Evolutionary conservation across 2,888 invertebrate genomes (phyloP).

Genomic region (Hoplodrina ambigua): DNA sequence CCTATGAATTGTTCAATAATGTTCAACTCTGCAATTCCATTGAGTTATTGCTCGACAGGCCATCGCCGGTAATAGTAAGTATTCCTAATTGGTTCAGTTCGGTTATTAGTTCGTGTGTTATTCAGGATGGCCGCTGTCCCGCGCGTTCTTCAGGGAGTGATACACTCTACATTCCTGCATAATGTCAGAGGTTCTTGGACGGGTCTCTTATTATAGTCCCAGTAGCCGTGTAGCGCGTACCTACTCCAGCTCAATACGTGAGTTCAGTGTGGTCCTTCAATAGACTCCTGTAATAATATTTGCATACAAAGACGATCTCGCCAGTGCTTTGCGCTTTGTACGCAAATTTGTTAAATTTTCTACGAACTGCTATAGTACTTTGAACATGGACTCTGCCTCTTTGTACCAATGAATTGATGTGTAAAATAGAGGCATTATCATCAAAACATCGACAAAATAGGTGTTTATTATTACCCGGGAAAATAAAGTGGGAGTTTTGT

Average conservation of each 20-base stretch:
- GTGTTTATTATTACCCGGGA: slow-evolving; percentile 27
- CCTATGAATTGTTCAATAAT: slow-evolving; percentile 87
- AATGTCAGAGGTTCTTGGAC: slow-evolving; percentile 72
- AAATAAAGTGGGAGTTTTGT: slow-evolving; percentile 59
- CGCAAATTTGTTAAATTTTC: slow-evolving; percentile 82
- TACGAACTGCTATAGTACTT: slow-evolving; percentile 74
- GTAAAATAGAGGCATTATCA: slow-evolving; percentile 42
- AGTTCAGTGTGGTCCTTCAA: slow-evolving; percentile 81
- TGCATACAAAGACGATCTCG: slow-evolving; percentile 84
- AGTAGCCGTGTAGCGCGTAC: slow-evolving; percentile 66
- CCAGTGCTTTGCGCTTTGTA: slow-evolving; percentile 80
- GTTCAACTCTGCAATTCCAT: slow-evolving; percentile 80
- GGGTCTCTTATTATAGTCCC: slow-evolving; percentile 75
- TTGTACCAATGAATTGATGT: slow-evolving; percentile 50
- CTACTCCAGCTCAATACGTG: slow-evolving; percentile 74
- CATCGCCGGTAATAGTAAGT: slow-evolving; percentile 70
- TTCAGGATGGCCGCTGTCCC: slow-evolving; percentile 38
- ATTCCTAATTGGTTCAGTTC: slow-evolving; percentile 69
- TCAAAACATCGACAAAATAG: slow-evolving; percentile 45
- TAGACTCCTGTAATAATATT: slow-evolving; percentile 85
- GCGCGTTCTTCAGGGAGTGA: slow-evolving; percentile 62
- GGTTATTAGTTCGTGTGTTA: slow-evolving; percentile 63
- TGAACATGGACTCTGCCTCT: slow-evolving; percentile 41
- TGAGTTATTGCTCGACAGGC: slow-evolving; percentile 79
- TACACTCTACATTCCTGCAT: slow-evolving; percentile 67